Percentiles rank a stretch among this genome's conserved stretches.
phyloP scores from a whole-genome alignment of 2,888 invertebrate genomes.

The Boloria euphrosyne region DNA sequence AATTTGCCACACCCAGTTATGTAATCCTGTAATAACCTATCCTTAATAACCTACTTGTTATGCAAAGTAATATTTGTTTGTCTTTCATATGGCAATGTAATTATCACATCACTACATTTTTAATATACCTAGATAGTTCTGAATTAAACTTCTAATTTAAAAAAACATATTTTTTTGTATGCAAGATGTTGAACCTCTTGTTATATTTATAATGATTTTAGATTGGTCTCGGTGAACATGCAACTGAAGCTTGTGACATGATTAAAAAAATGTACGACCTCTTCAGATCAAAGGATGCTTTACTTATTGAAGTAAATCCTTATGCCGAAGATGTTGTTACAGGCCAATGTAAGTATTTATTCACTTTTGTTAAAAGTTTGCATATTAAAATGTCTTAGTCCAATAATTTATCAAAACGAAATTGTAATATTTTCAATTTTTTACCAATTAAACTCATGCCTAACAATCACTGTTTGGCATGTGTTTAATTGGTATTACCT shows the following conservation, averaged over 20 bases:
- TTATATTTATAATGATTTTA: conserved; percentile 42
- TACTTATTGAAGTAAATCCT: conserved; percentile 96
- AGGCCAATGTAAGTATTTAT: conserved; percentile 84
- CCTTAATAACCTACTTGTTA: too few relatives aligned
- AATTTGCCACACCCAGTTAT: too few relatives aligned
- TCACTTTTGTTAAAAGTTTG: not conserved
- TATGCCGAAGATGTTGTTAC: conserved; percentile 93
- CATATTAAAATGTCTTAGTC: too few relatives aligned
- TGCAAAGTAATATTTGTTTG: not conserved
- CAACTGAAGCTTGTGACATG: conserved; percentile 88
- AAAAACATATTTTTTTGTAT: too few relatives aligned
- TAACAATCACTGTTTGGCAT: not conserved
- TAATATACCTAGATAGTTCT: too few relatives aligned
- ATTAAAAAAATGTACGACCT: conserved; percentile 92
- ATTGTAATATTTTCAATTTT: too few relatives aligned
- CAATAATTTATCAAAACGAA: too few relatives aligned
- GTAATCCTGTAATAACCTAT: too few relatives aligned
- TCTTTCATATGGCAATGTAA: too few relatives aligned
- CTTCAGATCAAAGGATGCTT: conserved; percentile 94
- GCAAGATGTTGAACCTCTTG: too few relatives aligned
- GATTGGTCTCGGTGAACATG: conserved; percentile 88
- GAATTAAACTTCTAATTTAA: too few relatives aligned
- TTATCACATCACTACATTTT: not conserved
- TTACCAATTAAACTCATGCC: not conserved
- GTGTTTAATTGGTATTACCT: not conserved